Evolutionary conservation across 2,888 invertebrate genomes (phyloP).

Genomic region (Smittia aterrima): DNA sequence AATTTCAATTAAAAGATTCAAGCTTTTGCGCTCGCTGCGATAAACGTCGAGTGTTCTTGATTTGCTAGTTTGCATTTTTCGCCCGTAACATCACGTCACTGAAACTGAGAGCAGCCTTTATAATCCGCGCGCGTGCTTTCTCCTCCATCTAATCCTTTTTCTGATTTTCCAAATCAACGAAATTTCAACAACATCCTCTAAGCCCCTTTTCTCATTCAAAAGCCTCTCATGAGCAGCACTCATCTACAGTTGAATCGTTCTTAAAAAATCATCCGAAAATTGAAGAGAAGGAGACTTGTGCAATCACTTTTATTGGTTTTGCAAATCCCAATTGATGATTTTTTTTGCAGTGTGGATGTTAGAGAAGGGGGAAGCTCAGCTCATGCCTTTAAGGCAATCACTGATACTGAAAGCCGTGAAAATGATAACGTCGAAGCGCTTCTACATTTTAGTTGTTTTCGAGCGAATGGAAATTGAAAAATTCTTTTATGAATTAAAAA

Average conservation of each 20-base stretch:
- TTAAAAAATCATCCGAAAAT: background rate
- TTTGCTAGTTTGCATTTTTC: slow-evolving; percentile 13
- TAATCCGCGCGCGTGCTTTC: slow-evolving; percentile 1
- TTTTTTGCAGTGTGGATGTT: background rate
- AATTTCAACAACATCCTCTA: background rate
- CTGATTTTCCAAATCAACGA: slow-evolving; percentile 24
- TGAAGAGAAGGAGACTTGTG: background rate
- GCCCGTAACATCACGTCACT: background rate
- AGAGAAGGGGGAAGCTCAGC: background rate
- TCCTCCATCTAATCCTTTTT: background rate
- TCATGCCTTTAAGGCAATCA: slow-evolving; percentile 22
- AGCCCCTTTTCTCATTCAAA: background rate
- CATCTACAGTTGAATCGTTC: background rate
- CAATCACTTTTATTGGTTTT: slow-evolving; percentile 27
- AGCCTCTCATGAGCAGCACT: slow-evolving; percentile 16
- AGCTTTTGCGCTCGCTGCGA: background rate
- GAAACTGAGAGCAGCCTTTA: background rate
- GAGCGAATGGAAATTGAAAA: slow-evolving; percentile 21
- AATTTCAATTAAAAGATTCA: background rate
- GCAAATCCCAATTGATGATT: slow-evolving; percentile 15
- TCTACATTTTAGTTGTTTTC: background rate
- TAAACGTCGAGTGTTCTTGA: background rate
- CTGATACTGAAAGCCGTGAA: slow-evolving; percentile 31
- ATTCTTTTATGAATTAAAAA: slow-evolving; percentile 37
- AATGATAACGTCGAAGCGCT: background rate